Evolutionary conservation across 2,888 invertebrate species (phyloP), one percentile per base, ranked within the genome.

Genomic region (Drosophila leonis): DNA sequence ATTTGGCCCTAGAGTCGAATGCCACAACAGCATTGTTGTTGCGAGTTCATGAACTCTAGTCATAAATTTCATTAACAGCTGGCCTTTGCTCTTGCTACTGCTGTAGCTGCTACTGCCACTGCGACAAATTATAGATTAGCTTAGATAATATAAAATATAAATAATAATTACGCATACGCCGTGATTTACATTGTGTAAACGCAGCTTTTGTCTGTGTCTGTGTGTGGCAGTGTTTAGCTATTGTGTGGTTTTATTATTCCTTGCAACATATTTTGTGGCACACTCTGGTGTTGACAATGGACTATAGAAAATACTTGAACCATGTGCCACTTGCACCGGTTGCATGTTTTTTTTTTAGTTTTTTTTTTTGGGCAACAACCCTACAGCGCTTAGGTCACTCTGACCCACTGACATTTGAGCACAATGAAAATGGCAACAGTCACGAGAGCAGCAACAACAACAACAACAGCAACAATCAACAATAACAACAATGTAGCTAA

Each of bases 51-150:
- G 84, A 85, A 88, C 84, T 90, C 81, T 85, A 61, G 62, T 62
- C 85, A 88, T 85, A 85, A 90, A 85, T 85, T 86, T 80, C 86
- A 90, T 85, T 83, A 90, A 85, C 90, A 90, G 83, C 72, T 88
- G 86, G 80, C 56, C 57, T 37, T 37, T 12, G 51, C 24, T 15
- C n/a, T 54, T 1, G 35, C 33, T 46, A 29, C 29, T 54, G 29
- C 9, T 33, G 24, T 18, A 48, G 24, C n/a, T 37, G 49, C 24
- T 46, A 15, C 18, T 64, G 63, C 24, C 44, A 75, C 71, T 83
- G 83, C 83, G 85, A 73, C 87, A 86, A 81, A 66, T 69, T 83
- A 65, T 48, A 76, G 86, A 82, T 83, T 88, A 83, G 82, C 81
- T 71, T 65, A 71, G 65, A 72, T 73, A 66, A 59, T 59, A 33